Evolutionary conservation across 1,140 invertebrate species (phyloP).

Genomic region (Panagrolaimus sp.): DNA sequence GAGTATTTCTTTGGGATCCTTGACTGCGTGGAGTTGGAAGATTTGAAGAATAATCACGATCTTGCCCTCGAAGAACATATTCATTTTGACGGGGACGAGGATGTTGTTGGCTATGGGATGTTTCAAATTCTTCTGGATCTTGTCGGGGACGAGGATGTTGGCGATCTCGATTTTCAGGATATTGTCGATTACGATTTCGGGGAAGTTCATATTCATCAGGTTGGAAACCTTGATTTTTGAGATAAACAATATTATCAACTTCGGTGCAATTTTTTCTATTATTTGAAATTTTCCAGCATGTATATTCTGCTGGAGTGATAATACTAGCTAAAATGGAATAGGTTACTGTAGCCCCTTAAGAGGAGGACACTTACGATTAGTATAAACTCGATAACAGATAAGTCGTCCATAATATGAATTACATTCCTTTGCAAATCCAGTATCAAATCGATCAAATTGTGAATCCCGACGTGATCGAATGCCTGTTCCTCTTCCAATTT

Average conservation of each 20-base stretch:
- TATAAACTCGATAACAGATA: slow-evolving; percentile 13
- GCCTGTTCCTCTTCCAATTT: not conserved
- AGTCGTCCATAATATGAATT: not conserved
- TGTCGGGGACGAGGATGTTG: no score
- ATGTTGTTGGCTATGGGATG: no score
- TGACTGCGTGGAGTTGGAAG: no score
- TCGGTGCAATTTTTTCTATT: not conserved
- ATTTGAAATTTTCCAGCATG: not conserved
- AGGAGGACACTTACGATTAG: not conserved
- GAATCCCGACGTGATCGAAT: not conserved
- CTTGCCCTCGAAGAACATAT: no score
- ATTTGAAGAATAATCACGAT: no score
- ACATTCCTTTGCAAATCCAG: slow-evolving; percentile 10
- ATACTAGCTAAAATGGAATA: not conserved
- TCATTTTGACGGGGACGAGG: no score
- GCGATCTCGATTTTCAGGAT: no score
- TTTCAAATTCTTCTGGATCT: no score
- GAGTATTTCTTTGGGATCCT: no score
- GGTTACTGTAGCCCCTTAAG: not conserved
- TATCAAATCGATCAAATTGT: slow-evolving; percentile 1
- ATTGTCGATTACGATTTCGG: no score
- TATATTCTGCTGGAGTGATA: slow-evolving; percentile 5
- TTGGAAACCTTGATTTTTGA: not conserved
- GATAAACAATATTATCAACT: slow-evolving; percentile 1
- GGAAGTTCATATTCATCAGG: no score